phyloP scores from a whole-genome alignment of 2,797 vertebrate genomes.

The Takifugu ocellatus region DNA sequence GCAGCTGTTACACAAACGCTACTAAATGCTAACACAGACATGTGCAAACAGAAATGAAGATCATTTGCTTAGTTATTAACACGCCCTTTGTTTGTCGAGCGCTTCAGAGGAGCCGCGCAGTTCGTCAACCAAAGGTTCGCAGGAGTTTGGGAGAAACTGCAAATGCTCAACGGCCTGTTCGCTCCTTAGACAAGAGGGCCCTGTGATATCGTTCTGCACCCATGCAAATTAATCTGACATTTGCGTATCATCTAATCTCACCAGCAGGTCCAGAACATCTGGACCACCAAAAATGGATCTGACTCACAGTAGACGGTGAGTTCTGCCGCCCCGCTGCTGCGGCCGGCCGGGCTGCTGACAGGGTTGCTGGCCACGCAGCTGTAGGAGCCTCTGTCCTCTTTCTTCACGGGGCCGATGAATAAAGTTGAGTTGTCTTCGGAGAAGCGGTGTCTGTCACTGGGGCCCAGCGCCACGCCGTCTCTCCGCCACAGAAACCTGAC shows the following conservation, averaged over 20 bases:
- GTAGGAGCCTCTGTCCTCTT: conserved; percentile 88
- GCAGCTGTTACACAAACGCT: background rate
- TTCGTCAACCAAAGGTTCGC: too few relatives aligned
- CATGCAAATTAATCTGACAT: conserved; percentile 17
- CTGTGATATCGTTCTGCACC: conserved; percentile 32
- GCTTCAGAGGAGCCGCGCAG: too few relatives aligned
- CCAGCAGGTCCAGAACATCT: background rate
- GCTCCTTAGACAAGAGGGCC: background rate
- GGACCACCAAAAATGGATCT: conserved; percentile 1
- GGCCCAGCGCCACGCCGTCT: conserved; percentile 68
- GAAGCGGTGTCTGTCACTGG: conserved; percentile 73
- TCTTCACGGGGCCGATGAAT: conserved; percentile 84
- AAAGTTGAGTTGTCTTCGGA: conserved; percentile 76
- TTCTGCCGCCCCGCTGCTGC: conserved; percentile 69
- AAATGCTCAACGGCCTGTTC: background rate
- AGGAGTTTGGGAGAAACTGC: background rate
- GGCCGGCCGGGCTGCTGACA: conserved; percentile 69
- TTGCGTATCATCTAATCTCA: conserved; percentile 37
- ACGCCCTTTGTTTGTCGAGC: background rate
- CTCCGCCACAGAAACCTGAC: conserved; percentile 86
- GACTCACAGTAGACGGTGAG: conserved; percentile 94
- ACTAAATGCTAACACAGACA: conserved; percentile 12
- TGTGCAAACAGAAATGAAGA: conserved; percentile 24
- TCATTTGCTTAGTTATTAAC: conserved; percentile 3
- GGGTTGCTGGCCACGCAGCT: conserved; percentile 83